These are phyloP conservation scores for Metallyticus violacea DNA, from an alignment of 2,888 invertebrate species.

Conservation along the genomic window DNA sequence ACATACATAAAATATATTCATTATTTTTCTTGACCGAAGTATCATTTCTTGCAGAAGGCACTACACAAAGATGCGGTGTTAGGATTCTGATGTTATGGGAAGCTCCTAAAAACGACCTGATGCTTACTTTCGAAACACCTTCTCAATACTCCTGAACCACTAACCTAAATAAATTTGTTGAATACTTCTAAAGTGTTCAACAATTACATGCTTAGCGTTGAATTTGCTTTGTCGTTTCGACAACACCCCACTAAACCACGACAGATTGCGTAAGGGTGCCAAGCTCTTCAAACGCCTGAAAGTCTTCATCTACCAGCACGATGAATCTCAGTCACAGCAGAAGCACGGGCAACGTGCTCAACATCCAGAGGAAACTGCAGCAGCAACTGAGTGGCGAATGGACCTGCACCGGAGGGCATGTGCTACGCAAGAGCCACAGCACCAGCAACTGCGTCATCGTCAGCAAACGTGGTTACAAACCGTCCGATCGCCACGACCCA, in stretches of 20 bases:
- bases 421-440: constrained; percentile 44
- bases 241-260: not conserved
- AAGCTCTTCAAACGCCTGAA: not conserved
- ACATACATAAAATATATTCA: no score
- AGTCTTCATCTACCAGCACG: not conserved
- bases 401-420: not conserved
- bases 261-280: no score
- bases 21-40: no score
- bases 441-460: constrained; percentile 57
- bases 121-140: not conserved
- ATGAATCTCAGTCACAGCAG: constrained; percentile 28
- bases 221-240: no score
- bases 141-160: not conserved
- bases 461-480: constrained; percentile 75
- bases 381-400: not conserved
- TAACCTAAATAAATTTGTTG: no score
- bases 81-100: not conserved
- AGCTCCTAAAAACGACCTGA: not conserved
- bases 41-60: not conserved
- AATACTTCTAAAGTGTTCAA: not conserved
- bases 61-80: not conserved
- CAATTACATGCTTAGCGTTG: no score
- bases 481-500: constrained; percentile 81
- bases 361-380: constrained; percentile 13
- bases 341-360: constrained; percentile 24